Evolutionary conservation across 2,797 vertebrate species (phyloP).

Genomic region (Bradypodion pumilum): DNA sequence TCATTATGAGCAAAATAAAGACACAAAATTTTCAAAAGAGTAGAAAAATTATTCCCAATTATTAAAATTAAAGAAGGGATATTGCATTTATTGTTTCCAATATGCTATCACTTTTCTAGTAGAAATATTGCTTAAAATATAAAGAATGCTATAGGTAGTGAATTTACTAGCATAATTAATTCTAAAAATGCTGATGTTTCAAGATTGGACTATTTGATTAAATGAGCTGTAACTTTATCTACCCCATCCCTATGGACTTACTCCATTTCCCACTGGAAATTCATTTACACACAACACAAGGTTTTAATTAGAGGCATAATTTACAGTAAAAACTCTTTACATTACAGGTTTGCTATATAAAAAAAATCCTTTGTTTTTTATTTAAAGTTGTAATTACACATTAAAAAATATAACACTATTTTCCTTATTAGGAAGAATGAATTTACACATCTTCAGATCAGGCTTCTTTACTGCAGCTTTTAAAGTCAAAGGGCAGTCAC

Average conservation of each 20-base stretch:
- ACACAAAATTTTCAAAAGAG: constrained; percentile 40
- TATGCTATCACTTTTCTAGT: constrained; percentile 63
- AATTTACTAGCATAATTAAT: constrained; percentile 73
- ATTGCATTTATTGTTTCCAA: constrained; percentile 67
- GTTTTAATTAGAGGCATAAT: constrained; percentile 76
- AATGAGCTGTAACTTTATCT: constrained; percentile 56
- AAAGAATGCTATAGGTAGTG: constrained; percentile 65
- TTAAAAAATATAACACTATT: constrained; percentile 80
- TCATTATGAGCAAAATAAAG: constrained; percentile 44
- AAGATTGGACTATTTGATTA: constrained; percentile 63
- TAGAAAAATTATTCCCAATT: constrained; percentile 61
- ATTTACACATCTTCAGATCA: constrained; percentile 74
- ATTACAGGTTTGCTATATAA: constrained; percentile 74
- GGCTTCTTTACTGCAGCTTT: constrained; percentile 71
- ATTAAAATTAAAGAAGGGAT: constrained; percentile 65
- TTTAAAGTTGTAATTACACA: constrained; percentile 76
- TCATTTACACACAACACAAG: constrained; percentile 74
- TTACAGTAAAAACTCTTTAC: constrained; percentile 78
- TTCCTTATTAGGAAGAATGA: constrained; percentile 75
- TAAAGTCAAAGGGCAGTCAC: constrained; percentile 93
- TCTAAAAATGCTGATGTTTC: constrained; percentile 68
- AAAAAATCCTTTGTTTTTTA: constrained; percentile 62
- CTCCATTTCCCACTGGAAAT: constrained; percentile 64
- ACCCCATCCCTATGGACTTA: constrained; percentile 60
- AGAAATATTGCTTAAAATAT: constrained; percentile 75